phyloP scores from a whole-genome alignment of 2,888 invertebrate species.

The Cheilosia vulpina region DNA sequence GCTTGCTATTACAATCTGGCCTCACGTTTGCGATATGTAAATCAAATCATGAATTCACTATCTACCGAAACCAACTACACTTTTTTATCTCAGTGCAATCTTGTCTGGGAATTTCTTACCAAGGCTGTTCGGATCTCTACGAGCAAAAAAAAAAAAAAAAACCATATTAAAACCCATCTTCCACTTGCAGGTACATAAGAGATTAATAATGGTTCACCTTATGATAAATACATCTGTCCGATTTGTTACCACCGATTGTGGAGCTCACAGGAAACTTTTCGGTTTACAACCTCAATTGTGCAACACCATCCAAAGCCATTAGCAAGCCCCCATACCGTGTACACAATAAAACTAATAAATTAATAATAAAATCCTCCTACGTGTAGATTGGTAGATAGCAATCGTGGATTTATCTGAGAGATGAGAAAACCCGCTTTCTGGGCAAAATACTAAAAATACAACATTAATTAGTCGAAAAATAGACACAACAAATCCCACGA shows the following conservation, averaged over 20 bases:
- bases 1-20: conserved; percentile 10
- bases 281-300: conserved; percentile 17
- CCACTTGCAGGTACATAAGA: conserved; percentile 26
- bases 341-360: conserved; percentile 40
- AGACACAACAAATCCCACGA: conserved; percentile 34
- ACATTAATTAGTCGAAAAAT: conserved; percentile 11
- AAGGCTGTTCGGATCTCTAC: conserved; percentile 29
- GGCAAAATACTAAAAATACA: conserved; percentile 16
- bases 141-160: conserved; percentile 32
- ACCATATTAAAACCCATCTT: conserved; percentile 7
- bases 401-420: conserved; percentile 3
- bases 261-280: conserved; percentile 26
- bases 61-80: conserved; percentile 13
- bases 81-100: conserved; percentile 51
- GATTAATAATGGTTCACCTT: neutral
- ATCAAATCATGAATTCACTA: conserved; percentile 36
- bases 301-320: conserved; percentile 30
- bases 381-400: neutral
- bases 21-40: conserved; percentile 52
- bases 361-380: conserved; percentile 40
- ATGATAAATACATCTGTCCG: conserved; percentile 14
- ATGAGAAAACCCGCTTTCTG: conserved; percentile 19
- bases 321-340: conserved; percentile 10
- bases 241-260: conserved; percentile 27
- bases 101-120: conserved; percentile 18